Conservation (phyloP, 2,888 invertebrate species). For the Drosophila aldrichi region DNA sequence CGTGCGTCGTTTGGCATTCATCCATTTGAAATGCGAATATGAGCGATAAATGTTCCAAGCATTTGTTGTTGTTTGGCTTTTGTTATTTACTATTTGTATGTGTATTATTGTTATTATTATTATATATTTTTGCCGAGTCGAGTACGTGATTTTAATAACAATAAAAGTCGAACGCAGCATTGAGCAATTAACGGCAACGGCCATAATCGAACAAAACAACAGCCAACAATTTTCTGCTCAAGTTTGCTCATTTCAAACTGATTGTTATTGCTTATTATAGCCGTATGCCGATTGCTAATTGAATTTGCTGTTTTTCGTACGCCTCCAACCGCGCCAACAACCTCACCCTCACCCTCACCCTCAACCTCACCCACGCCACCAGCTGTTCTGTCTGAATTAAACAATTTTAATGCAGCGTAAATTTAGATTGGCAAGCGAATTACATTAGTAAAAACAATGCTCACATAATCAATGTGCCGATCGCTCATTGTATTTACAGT, state of each 20-base stretch:
- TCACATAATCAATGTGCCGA: slow-evolving; percentile 32
- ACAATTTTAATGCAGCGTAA: slow-evolving; percentile 58
- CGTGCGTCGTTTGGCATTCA: slow-evolving; percentile 38
- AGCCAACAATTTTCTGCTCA: slow-evolving; percentile 47
- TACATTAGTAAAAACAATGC: slow-evolving; percentile 34
- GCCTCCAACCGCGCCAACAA: not conserved
- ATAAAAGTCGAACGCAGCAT: slow-evolving; percentile 67
- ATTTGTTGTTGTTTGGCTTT: slow-evolving; percentile 37
- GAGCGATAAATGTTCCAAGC: slow-evolving; percentile 17
- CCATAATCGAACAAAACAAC: slow-evolving; percentile 32
- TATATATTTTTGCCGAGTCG: slow-evolving; percentile 48
- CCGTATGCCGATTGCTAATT: slow-evolving; percentile 71
- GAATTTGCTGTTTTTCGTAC: slow-evolving; percentile 49
- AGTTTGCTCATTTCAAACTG: slow-evolving; percentile 53
- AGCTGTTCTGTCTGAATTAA: slow-evolving; percentile 28
- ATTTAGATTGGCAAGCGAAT: slow-evolving; percentile 36
- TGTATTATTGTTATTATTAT: slow-evolving; percentile 12
- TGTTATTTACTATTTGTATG: slow-evolving; percentile 15
- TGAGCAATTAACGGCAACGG: slow-evolving; percentile 68
- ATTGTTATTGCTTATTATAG: slow-evolving; percentile 63
- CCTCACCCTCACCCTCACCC: not conserved
- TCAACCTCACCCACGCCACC: no score
- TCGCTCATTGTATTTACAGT: slow-evolving; percentile 9
- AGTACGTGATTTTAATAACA: slow-evolving; percentile 80
- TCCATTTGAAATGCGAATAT: slow-evolving; percentile 35